phyloP scores from a whole-genome alignment of 2,888 invertebrate species.

The Melipona beecheii region DNA sequence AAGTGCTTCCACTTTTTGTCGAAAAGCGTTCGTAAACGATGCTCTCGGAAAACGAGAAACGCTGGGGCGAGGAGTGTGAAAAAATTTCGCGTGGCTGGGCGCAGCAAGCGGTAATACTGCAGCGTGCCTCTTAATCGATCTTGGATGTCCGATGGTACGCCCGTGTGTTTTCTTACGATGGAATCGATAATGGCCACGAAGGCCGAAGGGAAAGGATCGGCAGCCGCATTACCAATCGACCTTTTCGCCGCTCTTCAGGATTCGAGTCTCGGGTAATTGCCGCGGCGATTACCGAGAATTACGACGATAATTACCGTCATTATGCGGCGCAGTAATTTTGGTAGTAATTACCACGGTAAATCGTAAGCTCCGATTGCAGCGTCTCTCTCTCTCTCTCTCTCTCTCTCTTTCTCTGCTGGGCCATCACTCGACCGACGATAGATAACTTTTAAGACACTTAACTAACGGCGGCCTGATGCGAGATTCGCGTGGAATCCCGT shows the following conservation, averaged over 20 bases:
- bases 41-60: not conserved
- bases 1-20: not conserved
- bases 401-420: not conserved
- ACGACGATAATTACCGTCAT: slow-evolving; percentile 71
- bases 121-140: slow-evolving; percentile 23
- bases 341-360: slow-evolving; percentile 72
- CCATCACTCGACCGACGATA: slow-evolving; percentile 24
- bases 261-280: slow-evolving; percentile 69
- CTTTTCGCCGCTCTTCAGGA: slow-evolving; percentile 61
- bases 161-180: slow-evolving; percentile 30
- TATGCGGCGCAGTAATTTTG: slow-evolving; percentile 73
- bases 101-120: no score
- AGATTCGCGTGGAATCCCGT: slow-evolving; percentile 35
- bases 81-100: not conserved
- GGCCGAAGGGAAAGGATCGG: slow-evolving; percentile 13
- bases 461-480: slow-evolving; percentile 35
- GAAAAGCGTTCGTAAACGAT: not conserved
- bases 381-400: not conserved
- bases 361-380: slow-evolving; percentile 70
- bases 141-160: slow-evolving; percentile 29
- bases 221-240: slow-evolving; percentile 53
- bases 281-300: slow-evolving; percentile 70
- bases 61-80: not conserved
- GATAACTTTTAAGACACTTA: slow-evolving; percentile 59
- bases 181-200: slow-evolving; percentile 46